Base-by-base conservation (phyloP, 2,113 vertebrate genomes). In the Aix galericulata region DNA sequence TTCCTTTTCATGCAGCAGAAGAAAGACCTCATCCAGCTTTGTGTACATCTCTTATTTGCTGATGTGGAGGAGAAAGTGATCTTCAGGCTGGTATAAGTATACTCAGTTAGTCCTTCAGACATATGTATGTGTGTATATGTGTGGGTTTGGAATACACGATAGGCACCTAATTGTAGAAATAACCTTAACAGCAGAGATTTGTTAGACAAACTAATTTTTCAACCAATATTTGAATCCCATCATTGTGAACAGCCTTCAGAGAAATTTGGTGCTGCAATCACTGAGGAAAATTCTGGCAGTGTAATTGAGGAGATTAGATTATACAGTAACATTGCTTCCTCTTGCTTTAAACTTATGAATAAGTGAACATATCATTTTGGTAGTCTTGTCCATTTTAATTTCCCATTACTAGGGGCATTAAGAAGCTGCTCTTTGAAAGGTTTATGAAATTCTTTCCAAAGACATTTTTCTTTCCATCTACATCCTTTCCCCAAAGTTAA, bases 371-470 rank as follows among this genome's bases (percentile, higher is more conserved):
- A 77, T 46, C 0, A 48, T 79, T 91, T 87, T 67, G 11, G 21
- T 62, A 62, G 38, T 58, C 34, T 32, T 64, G 27, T 52, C 86
- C 81, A 17, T 63, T 86, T 92, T 74, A 78, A 93, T 82, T 87
- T 94, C 72, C 55, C 36, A 62, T 82, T 79, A 59, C 17, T 21
- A 53, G 32, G 6, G 69, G 27, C 44, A 69, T 82, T 85, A 69
- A 40, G 13, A 94, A 94, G 53, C 22, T 32, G 86, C 34, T 79
- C 38, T 74, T 74, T 62, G 63, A 94, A 32, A 85, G 5, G 23
- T 80, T 91, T 76, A 87, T 53, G 26, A 63, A 87, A 76, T 52
- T 82, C 23, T 75, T 91, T 84, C 69, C 60, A 90, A 86, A 94
- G 34, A 16, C 48, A 75, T 79, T 95, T 83, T 53, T 94, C 68